A percentile compares a stretch with the other conserved stretches of the same genome.
Conservation (phyloP, 2,113 vertebrate species). For the Alethe castanea region DNA sequence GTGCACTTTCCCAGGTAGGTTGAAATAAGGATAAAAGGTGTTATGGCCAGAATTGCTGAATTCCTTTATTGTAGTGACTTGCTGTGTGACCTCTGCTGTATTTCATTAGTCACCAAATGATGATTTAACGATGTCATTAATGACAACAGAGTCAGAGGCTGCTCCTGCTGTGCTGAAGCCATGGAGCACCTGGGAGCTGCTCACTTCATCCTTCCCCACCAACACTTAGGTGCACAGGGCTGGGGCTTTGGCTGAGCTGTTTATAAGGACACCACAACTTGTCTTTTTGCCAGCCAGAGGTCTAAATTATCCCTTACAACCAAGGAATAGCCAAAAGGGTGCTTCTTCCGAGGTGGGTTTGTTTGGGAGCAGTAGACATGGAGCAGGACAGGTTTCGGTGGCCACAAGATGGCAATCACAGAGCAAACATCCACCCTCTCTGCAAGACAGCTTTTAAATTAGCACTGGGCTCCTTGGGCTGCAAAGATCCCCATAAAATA, state of each 20-base stretch:
- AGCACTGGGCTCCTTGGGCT: background rate
- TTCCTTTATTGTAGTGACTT: background rate
- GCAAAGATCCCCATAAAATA: background rate
- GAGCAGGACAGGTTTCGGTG: background rate
- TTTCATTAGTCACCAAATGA: background rate
- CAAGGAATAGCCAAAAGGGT: background rate
- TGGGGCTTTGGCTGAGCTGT: background rate
- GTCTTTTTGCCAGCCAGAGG: background rate
- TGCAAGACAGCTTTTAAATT: background rate
- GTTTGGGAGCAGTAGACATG: background rate
- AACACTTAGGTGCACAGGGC: background rate
- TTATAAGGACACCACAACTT: background rate
- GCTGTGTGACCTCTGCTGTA: background rate
- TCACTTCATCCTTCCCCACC: background rate
- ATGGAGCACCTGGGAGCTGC: background rate
- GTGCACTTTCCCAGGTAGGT: background rate
- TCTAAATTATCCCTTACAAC: background rate
- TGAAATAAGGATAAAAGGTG: background rate
- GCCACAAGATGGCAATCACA: conserved; percentile 74
- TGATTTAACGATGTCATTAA: background rate
- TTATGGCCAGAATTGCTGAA: background rate
- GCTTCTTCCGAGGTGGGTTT: background rate
- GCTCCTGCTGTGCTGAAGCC: background rate
- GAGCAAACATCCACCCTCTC: background rate
- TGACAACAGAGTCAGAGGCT: background rate